Conservation (phyloP, 92 coral and sea anemone species). For the Epizoanthus stellaris region DNA sequence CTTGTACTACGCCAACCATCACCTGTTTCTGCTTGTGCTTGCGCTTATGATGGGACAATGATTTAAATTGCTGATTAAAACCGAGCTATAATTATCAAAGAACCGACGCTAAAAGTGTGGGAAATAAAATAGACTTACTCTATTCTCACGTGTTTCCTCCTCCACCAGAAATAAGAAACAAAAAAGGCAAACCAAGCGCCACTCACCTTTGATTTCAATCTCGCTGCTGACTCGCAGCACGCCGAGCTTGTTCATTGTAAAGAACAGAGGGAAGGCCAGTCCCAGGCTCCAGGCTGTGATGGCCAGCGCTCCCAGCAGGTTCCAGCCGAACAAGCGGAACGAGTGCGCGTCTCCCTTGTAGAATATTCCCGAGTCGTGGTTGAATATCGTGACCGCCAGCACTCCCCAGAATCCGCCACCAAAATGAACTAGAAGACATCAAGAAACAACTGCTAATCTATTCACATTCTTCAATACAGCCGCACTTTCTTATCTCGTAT, state of each 20-base stretch:
- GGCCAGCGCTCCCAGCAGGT: slow-evolving; percentile 76
- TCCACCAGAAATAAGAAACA: neutral
- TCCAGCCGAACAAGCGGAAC: slow-evolving; percentile 81
- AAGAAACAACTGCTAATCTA: neutral
- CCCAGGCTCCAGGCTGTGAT: slow-evolving; percentile 73
- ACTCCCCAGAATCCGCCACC: slow-evolving; percentile 97
- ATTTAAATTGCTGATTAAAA: too few species aligned
- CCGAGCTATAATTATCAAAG: too few species aligned
- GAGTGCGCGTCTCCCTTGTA: slow-evolving; percentile 64
- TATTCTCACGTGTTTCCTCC: too few species aligned
- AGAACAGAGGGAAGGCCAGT: slow-evolving; percentile 61
- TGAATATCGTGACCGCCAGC: slow-evolving; percentile 80
- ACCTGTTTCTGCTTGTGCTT: too few species aligned
- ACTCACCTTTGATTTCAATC: slow-evolving; percentile 85
- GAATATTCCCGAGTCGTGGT: slow-evolving; percentile 73
- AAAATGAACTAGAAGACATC: slow-evolving; percentile 68
- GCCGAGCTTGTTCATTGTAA: slow-evolving; percentile 50
- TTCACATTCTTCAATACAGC: too few species aligned
- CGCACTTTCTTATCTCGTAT: too few species aligned
- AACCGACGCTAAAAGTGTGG: too few species aligned
- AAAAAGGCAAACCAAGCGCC: too few species aligned
- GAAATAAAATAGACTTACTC: too few species aligned
- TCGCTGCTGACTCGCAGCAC: slow-evolving; percentile 79
- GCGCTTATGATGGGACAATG: too few species aligned
- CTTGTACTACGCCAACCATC: too few species aligned